Evolutionary conservation across 2,113 vertebrate genomes (phyloP).

Genomic region (Ctenomys sociabilis): DNA sequence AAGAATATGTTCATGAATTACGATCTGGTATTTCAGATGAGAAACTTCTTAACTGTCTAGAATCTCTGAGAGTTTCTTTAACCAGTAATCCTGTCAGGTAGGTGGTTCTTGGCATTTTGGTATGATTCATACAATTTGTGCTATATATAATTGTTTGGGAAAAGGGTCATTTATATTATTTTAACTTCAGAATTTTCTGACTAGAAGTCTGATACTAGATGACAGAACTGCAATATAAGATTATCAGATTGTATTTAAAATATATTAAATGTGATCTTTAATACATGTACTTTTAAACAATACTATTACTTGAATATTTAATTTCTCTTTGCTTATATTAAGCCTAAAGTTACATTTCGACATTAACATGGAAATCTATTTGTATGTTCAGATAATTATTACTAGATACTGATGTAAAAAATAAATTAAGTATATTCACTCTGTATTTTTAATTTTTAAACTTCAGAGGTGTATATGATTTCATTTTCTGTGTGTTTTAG

Average conservation of each 20-base stretch:
- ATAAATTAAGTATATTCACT: neutral
- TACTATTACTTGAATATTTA: neutral
- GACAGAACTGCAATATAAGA: slow-evolving; percentile 1
- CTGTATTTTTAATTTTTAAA: slow-evolving; percentile 14
- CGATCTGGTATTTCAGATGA: slow-evolving; percentile 96
- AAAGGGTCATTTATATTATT: neutral
- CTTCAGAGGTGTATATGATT: neutral
- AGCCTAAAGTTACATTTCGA: neutral
- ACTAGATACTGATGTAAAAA: slow-evolving; percentile 44
- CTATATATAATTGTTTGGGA: neutral
- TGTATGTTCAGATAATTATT: neutral
- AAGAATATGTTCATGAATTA: slow-evolving; percentile 98
- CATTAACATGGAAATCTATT: neutral
- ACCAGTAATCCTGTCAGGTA: slow-evolving; percentile 99
- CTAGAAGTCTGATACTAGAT: neutral
- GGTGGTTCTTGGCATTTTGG: slow-evolving; percentile 66
- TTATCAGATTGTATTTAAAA: slow-evolving; percentile 37
- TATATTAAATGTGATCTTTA: slow-evolving; percentile 1
- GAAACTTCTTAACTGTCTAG: slow-evolving; percentile 96
- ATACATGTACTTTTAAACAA: slow-evolving; percentile 5
- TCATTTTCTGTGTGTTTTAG: neutral
- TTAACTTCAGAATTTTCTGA: slow-evolving; percentile 35
- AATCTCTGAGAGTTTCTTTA: slow-evolving; percentile 97
- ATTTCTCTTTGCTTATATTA: slow-evolving; percentile 17
- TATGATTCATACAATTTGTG: neutral